phyloP scores from a whole-genome alignment of 2,113 vertebrate genomes.

The Charina bottae region DNA sequence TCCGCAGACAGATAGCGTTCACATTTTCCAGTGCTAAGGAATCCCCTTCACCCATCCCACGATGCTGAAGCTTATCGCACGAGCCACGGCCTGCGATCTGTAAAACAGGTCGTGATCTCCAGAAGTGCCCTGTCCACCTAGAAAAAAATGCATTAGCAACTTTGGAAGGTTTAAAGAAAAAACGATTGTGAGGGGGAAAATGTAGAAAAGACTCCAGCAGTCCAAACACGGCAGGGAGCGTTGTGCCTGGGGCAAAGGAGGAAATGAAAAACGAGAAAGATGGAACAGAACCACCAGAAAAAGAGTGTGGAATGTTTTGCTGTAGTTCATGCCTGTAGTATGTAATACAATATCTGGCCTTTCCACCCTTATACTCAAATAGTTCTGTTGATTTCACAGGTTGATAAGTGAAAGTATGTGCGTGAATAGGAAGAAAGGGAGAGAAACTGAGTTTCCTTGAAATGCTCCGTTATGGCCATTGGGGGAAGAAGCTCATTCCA shows the following conservation, averaged over 20 bases:
- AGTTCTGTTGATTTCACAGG: background rate
- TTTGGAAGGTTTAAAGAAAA: background rate
- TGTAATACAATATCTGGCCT: fast-evolving
- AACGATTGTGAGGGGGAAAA: background rate
- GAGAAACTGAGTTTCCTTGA: background rate
- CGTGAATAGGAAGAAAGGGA: background rate
- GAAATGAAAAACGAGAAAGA: background rate
- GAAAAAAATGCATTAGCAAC: background rate
- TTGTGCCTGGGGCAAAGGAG: background rate
- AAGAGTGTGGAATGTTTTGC: background rate
- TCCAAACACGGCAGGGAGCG: background rate
- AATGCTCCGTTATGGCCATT: background rate
- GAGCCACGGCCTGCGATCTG: no score
- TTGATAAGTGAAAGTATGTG: background rate
- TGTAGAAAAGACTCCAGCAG: background rate
- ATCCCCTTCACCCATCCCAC: background rate
- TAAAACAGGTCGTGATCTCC: background rate
- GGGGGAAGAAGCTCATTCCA: background rate
- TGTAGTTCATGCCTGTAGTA: background rate
- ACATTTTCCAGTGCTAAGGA: background rate
- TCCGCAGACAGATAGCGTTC: background rate
- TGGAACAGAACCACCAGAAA: background rate
- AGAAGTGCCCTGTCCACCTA: background rate
- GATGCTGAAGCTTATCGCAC: no score
- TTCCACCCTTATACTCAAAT: background rate